Conservation (phyloP, 2,888 invertebrate species). For the Lasioglossum lativentre region DNA sequence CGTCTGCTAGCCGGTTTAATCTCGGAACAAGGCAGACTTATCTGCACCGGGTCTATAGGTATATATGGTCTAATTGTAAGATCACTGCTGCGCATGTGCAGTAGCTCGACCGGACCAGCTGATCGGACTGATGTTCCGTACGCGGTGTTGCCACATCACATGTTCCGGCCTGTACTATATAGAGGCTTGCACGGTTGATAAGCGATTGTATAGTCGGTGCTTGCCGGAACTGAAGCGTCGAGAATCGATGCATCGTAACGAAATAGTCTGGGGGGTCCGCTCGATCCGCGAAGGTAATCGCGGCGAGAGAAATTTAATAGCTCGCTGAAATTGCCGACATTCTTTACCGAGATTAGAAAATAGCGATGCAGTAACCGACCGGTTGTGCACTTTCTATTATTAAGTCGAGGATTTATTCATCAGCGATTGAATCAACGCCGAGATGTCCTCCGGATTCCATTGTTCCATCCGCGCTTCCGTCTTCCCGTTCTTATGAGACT, state of each 20-base stretch:
- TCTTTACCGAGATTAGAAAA: conserved; percentile 72
- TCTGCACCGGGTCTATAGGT: no score
- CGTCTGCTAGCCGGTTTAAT: no score
- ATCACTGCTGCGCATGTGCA: no score
- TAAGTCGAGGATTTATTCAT: conserved; percentile 41
- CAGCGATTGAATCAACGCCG: conserved; percentile 9
- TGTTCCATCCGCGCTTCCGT: neutral
- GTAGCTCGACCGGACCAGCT: no score
- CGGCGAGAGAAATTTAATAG: conserved; percentile 79
- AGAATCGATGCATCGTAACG: conserved; percentile 31
- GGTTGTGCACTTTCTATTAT: conserved; percentile 68
- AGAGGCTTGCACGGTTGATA: no score
- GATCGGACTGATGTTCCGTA: no score
- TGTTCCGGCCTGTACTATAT: no score
- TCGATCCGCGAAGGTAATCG: conserved; percentile 38
- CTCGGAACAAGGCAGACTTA: no score
- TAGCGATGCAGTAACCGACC: conserved; percentile 70
- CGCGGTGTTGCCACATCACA: no score
- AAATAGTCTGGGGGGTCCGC: conserved; percentile 34
- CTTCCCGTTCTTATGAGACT: neutral
- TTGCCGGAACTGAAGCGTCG: neutral
- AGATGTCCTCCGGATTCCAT: conserved; percentile 1
- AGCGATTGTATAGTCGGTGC: neutral
- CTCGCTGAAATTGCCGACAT: conserved; percentile 69
- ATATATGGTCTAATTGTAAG: no score